phyloP scores from a whole-genome alignment of 2,888 invertebrate genomes.

The Lasioglossum lativentre region DNA sequence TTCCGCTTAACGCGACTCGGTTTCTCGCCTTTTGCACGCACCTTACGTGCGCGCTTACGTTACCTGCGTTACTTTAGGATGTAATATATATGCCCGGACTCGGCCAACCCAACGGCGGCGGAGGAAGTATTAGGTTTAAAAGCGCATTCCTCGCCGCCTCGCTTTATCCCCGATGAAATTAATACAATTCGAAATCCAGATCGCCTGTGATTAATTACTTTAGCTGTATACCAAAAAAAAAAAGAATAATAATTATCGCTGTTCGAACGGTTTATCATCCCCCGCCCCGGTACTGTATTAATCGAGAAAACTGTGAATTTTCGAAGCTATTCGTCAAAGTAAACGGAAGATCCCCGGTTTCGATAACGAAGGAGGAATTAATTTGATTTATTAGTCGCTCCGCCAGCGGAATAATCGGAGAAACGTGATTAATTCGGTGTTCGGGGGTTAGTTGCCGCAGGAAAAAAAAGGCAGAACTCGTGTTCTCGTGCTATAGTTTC shows the following conservation, averaged over 20 bases:
- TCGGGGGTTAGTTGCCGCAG: neutral
- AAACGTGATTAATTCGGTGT: conserved; percentile 4
- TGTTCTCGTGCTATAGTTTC: neutral
- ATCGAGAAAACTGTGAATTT: neutral
- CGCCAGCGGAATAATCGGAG: neutral
- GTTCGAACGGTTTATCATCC: neutral
- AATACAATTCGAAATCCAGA: conserved; percentile 17
- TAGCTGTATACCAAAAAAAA: neutral
- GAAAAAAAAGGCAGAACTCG: neutral
- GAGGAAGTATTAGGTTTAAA: conserved; percentile 70
- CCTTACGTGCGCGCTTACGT: conserved; percentile 57
- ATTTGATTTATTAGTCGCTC: conserved; percentile 6
- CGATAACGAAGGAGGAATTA: neutral
- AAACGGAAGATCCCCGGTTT: neutral
- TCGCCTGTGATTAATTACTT: neutral
- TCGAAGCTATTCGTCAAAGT: neutral
- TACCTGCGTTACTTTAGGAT: conserved; percentile 65
- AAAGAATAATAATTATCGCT: neutral
- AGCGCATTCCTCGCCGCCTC: conserved; percentile 50
- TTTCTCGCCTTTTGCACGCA: conserved; percentile 67
- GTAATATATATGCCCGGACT: conserved; percentile 61
- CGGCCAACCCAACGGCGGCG: conserved; percentile 37
- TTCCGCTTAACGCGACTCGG: conserved; percentile 64
- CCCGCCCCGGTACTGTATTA: neutral
- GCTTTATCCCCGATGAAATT: conserved; percentile 47